Evolutionary conservation across 2,113 vertebrate genomes (phyloP), one percentile per base, ranked within the genome.

Genomic region (Lasiurus borealis): DNA sequence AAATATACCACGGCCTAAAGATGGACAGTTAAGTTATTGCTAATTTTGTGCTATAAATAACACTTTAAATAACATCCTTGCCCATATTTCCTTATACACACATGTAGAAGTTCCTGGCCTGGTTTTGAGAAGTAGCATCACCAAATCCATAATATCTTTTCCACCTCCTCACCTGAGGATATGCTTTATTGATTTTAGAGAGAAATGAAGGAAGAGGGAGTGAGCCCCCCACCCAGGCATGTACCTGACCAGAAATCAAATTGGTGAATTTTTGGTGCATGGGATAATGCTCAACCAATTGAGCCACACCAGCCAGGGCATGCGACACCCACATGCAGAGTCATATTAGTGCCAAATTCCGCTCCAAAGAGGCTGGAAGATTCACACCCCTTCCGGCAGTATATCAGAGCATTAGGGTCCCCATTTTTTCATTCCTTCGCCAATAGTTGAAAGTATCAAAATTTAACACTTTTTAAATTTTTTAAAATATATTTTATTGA

Each of bases 31-130:
- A 89, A 25, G 23, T 57, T 86, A 77, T 80, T 93, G 48, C 76
- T 72, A 83, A 87, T 94, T 84, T 90, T 85, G n/a, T 50, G 34
- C 21, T 44, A 82, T 31, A 83, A 86, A 64, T 75, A 77, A n/a
- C 78, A 50, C 31, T 66, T 46, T 25, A 73, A 21, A 31, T 73
- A 86, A 93, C 46, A 64, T 52, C 64, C 48, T 91, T 48, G 40
- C 54, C 8, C 59, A 4, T 85, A 81, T 64, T 82, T 54, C 68
- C 34, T 48, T 73, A 48, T n/a, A 66, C 44, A 25, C 11, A 25
- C 18, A 8, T 59, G 27, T 90, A 66, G 80, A 29, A 64, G 64
- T 59, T 40, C 23, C 57, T 75, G 68, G 57, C 66, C 77, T 54
- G 77, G 44, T 88, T 93, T 93, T 85, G 80, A 80, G 72, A 93